Evolutionary conservation across 1,140 invertebrate species (phyloP), one percentile per base, ranked within the genome.

Genomic region (Formica selysi): DNA sequence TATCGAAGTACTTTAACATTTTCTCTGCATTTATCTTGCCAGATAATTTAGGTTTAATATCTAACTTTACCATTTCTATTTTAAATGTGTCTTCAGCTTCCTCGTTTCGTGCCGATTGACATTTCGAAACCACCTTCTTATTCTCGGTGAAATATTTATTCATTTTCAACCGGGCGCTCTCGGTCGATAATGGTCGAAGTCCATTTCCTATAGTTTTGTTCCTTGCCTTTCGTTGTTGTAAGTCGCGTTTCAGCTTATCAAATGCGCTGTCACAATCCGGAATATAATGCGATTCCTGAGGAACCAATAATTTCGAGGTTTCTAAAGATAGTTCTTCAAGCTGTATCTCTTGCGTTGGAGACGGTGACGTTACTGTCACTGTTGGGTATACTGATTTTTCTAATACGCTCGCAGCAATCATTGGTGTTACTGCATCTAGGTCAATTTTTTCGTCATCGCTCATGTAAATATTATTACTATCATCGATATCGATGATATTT

Each of bases 1-100:
- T 89, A 22, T 87, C 79, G 62, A 95, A 95, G 76, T 95, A 95
- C 85, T 95, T 95, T 7, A 93, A 59, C 51, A 95, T 86, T 86
- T 95, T 93, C 61, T 92, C 93, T 0, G 91, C 86, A 16, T 92
- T 91, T 29, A 95, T 84, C 79, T 94, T 95, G 10, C 90, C 87
- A 0, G 93, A 94, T 6, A 95, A 0, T 68, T 92, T 95, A 3
- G 93, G 89, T 22, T 93, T 94, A 10, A 93, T 81, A 2, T 93
- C 74, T 36, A 94, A 83, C n/a, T 92, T 86, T 5, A 92, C 71
- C 16, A 93, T 54, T 70, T 90, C 13, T 0, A 89, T 44, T 3
- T 83, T 74, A 16, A 76, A 54, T 2, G 62, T 48, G 29, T 90
- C 73, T 48, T 79, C n/a, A 62, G 1, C 1, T 64, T 13, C 10